A percentile compares a stretch with the other conserved stretches of the same genome.
Conservation (phyloP, 1,140 invertebrate genomes). For the Lepidurus apus region DNA sequence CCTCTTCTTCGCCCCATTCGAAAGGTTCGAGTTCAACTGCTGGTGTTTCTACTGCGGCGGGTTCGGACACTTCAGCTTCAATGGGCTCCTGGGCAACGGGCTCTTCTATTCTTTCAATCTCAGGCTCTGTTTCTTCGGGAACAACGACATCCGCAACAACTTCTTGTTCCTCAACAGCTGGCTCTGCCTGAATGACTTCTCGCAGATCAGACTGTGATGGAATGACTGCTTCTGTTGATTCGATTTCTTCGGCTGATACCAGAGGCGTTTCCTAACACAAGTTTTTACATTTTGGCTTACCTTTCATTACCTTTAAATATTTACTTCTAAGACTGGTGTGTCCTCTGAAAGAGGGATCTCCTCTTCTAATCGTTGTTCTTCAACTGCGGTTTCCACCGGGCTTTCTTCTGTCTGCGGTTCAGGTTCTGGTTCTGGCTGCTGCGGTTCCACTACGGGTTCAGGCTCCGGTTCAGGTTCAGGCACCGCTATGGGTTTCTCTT, state of each 20-base stretch:
- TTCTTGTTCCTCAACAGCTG: background rate
- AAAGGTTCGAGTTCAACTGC: background rate
- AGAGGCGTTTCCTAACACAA: background rate
- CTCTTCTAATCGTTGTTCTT: background rate
- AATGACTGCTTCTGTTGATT: slow-evolving; percentile 19
- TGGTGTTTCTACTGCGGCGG: background rate
- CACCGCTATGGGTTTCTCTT: background rate
- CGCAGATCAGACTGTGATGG: background rate
- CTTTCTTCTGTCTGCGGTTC: background rate
- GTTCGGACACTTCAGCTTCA: background rate
- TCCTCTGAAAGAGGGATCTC: background rate
- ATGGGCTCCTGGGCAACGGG: background rate
- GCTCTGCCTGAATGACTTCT: background rate
- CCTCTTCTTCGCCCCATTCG: slow-evolving; percentile 8
- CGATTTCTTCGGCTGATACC: background rate
- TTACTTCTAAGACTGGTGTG: background rate
- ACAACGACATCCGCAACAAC: background rate
- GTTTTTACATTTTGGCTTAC: background rate
- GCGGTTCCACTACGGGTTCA: background rate
- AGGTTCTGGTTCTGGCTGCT: background rate
- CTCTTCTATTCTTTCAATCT: background rate
- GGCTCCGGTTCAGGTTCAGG: background rate
- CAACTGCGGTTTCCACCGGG: background rate
- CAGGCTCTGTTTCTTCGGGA: background rate
- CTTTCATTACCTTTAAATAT: background rate